phyloP scores from a whole-genome alignment of 2,888 invertebrate species.

The Drosophila prolongata region DNA sequence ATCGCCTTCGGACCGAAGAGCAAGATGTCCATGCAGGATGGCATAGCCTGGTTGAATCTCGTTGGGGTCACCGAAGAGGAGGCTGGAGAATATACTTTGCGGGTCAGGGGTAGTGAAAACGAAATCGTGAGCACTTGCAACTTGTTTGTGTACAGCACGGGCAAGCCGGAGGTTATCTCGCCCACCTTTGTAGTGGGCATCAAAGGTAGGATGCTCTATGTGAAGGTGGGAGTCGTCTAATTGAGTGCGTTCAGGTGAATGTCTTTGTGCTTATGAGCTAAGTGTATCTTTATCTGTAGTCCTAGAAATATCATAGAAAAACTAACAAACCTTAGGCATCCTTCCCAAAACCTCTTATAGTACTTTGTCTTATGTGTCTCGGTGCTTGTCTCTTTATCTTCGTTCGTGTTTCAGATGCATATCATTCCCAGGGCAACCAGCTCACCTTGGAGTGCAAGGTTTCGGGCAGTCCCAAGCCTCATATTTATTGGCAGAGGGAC shows the following conservation, averaged over 20 bases:
- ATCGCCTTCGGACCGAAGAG: constrained; percentile 87
- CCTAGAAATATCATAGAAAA: constrained; percentile 8
- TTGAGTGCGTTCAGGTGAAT: constrained; percentile 48
- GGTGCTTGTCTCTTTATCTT: constrained; percentile 37
- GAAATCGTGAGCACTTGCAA: constrained; percentile 89
- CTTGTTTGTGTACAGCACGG: constrained; percentile 84
- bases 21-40: constrained; percentile 87
- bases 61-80: constrained; percentile 88
- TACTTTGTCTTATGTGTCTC: constrained; percentile 51
- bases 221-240: constrained; percentile 5
- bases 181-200: constrained; percentile 91
- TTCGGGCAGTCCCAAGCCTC: constrained; percentile 89
- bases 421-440: constrained; percentile 89
- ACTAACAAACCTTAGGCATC: constrained; percentile 15
- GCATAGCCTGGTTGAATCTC: constrained; percentile 90
- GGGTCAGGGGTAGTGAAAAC: constrained; percentile 90
- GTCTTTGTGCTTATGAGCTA: constrained; percentile 46
- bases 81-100: constrained; percentile 91
- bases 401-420: constrained; percentile 86
- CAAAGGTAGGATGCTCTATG: constrained; percentile 86
- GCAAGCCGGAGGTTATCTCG: constrained; percentile 86
- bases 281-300: constrained; percentile 14
- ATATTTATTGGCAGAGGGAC: constrained; percentile 88
- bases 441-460: constrained; percentile 91
- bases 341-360: not conserved